Evolutionary conservation across 2,888 invertebrate species (phyloP).

Genomic region (Sturmia bella): DNA sequence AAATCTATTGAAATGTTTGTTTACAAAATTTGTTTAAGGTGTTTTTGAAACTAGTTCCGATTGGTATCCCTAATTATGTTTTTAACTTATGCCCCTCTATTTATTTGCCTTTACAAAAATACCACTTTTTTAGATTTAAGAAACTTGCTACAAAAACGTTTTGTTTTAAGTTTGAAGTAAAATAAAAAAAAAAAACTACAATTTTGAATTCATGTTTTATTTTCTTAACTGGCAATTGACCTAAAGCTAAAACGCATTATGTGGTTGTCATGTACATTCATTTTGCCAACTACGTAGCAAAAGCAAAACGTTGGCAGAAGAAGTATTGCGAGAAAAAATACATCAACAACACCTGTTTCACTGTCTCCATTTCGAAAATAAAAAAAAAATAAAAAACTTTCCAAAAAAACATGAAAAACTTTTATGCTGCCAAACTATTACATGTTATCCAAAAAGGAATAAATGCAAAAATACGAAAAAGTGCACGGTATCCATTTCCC

Average conservation of each 20-base stretch:
- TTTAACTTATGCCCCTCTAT: too few species aligned
- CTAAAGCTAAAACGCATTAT: constrained; percentile 55
- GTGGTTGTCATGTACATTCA: constrained; percentile 43
- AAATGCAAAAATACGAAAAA: neutral
- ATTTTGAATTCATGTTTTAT: constrained; percentile 38
- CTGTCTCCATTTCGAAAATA: constrained; percentile 1
- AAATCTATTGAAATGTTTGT: too few species aligned
- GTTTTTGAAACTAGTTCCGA: too few species aligned
- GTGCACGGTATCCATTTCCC: constrained; percentile 9
- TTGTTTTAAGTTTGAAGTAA: neutral
- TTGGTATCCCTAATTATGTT: too few species aligned
- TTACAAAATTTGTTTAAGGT: too few species aligned
- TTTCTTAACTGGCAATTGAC: constrained; percentile 28
- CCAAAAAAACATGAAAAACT: neutral
- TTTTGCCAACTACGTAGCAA: neutral
- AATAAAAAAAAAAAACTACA: too few species aligned
- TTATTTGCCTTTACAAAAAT: too few species aligned
- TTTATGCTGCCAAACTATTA: constrained; percentile 17
- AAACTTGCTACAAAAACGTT: neutral
- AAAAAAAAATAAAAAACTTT: neutral
- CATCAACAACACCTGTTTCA: constrained; percentile 64
- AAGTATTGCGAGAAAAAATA: constrained; percentile 39
- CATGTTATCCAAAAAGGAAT: constrained; percentile 3
- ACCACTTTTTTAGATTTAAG: too few species aligned
- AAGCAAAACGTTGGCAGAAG: neutral